Percentiles rank a stretch among this genome's conserved stretches.
These are phyloP conservation scores for Xiphophorus hellerii DNA, from an alignment of 2,113 vertebrate genomes.

Conservation along the genomic window DNA sequence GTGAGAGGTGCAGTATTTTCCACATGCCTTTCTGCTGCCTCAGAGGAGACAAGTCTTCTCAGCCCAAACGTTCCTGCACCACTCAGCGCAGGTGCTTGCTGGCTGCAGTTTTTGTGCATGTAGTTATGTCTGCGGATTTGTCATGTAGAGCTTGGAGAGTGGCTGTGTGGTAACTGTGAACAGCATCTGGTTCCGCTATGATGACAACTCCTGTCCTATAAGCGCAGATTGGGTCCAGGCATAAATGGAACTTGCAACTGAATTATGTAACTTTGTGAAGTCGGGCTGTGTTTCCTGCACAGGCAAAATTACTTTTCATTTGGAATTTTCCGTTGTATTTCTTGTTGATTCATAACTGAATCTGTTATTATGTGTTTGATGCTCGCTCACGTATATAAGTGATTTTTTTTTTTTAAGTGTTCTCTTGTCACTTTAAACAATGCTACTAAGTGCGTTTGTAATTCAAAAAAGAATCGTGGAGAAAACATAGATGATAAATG, in stretches of 20 bases:
- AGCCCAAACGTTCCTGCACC: slow-evolving; percentile 43
- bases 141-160: slow-evolving; percentile 26
- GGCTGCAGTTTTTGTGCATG: slow-evolving; percentile 15
- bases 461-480: not conserved
- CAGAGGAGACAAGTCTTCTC: slow-evolving; percentile 45
- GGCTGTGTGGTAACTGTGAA: not conserved
- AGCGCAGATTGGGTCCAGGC: not conserved
- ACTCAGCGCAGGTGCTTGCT: not conserved
- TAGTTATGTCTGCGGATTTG: slow-evolving; percentile 5
- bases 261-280: not conserved
- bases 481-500: not conserved
- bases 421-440: not conserved
- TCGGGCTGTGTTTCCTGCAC: not conserved
- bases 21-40: slow-evolving; percentile 52
- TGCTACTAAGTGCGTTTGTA: slow-evolving; percentile 9
- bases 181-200: not conserved
- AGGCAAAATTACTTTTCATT: not conserved
- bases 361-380: not conserved
- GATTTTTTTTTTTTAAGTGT: not conserved
- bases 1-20: slow-evolving; percentile 63
- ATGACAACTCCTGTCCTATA: not conserved
- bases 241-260: not conserved
- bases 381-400: not conserved
- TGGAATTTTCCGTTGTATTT: not conserved
- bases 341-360: not conserved